Base-by-base conservation (phyloP, 2,113 vertebrate species). In the Equus przewalskii region DNA sequence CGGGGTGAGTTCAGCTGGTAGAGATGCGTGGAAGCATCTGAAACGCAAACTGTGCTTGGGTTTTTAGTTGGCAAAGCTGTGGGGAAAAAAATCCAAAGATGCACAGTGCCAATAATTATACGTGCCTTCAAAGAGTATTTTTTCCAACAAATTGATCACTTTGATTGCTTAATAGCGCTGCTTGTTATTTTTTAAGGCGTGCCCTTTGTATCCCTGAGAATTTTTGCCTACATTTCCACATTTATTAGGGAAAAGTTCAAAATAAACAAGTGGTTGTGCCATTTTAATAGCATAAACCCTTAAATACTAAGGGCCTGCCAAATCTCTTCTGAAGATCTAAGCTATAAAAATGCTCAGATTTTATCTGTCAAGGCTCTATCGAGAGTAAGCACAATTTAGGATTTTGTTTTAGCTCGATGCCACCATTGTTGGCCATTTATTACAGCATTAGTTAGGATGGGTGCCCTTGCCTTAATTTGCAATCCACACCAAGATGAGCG, bases 281-380 rank as follows among this genome's bases (percentile, higher is more conserved):
- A 98, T 97, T 98, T 98, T 98, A 98, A 97, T 98, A 98, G 96
- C 97, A 97, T 97, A 98, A 97, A 98, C 97, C 97, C 97, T 98
- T 98, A 97, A 98, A 98, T 98, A 97, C 94, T 88, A 97, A 97
- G 91, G 83, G 46, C 69, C 97, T 98, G 98, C 98, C 98, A 98
- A 97, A 97, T 96, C 73, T 98, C 98, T 97, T 98, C 98, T 96
- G 98, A 98, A 98, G 98, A 98, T 96, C 96, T 97, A 96, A 97
- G 97, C 98, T 96, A 94, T 93, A 91, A 98, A 98, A 98, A 92
- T 97, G 98, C 95, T 98, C 96, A 76, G 95, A 97, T 97, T 98
- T 91, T 97, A 98, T 96, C 98, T 83, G 13, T 98, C 97, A 95
- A 91, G 94, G 97, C 95, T 97, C 93, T 64, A 0, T 96, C 98